Conservation (phyloP, 37 sponge, comb jelly and placozoan genomes). For the Agelas oroides region DNA sequence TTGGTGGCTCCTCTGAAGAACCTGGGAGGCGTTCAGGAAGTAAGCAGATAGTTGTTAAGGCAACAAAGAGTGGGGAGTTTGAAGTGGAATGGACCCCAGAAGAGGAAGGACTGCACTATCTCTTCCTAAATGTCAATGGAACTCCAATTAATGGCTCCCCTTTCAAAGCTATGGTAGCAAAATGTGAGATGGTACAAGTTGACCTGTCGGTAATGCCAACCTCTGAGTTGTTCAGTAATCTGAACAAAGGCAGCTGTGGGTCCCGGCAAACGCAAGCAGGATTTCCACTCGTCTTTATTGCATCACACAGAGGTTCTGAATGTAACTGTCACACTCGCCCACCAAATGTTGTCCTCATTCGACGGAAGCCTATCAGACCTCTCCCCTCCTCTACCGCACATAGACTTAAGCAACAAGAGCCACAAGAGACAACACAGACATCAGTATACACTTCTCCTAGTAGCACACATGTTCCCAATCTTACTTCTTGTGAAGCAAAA, state of each 20-base stretch:
- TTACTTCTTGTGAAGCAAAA: no score
- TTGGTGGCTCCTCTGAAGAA: constrained; percentile 3
- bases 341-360: background rate
- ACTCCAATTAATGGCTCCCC: constrained; percentile 46
- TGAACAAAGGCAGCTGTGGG: background rate
- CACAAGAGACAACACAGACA: no score
- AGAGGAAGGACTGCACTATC: constrained; percentile 21
- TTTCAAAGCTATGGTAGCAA: constrained; percentile 4
- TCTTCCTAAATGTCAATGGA: constrained; percentile 28
- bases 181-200: no score
- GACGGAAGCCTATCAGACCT: background rate
- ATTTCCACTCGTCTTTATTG: constrained; percentile 20
- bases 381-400: no score
- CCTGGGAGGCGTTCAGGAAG: background rate
- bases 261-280: constrained; percentile 6
- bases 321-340: background rate
- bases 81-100: constrained; percentile 53
- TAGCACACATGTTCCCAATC: no score
- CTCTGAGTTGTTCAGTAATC: no score
- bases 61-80: constrained; percentile 7
- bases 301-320: background rate
- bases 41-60: constrained; percentile 8
- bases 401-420: no score
- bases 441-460: no score
- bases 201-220: no score